Evolutionary conservation across 2,888 invertebrate species (phyloP).

Genomic region (Polymixis flavicincta): DNA sequence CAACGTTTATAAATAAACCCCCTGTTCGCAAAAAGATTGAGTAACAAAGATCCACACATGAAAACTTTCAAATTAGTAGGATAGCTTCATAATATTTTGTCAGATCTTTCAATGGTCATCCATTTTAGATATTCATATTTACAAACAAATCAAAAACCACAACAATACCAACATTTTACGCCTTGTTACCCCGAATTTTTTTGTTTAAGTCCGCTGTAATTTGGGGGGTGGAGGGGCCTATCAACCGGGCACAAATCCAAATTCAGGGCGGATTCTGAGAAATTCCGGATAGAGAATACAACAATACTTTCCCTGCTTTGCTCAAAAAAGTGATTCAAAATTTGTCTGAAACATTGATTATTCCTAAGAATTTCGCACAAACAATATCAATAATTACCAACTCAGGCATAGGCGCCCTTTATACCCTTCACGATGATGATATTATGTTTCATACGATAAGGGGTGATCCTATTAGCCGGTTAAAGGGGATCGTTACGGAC

Average conservation of each 20-base stretch:
- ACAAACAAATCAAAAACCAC: neutral
- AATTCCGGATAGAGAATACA: no score
- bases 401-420: neutral
- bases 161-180: no score
- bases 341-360: neutral
- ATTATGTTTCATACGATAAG: conserved; percentile 19
- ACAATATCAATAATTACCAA: neutral
- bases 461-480: neutral
- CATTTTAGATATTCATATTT: neutral
- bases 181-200: no score
- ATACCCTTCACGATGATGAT: neutral
- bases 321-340: neutral
- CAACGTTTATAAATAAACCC: no score
- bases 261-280: no score
- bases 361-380: neutral
- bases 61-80: no score
- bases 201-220: no score
- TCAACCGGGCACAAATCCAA: no score
- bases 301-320: no score
- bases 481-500: neutral
- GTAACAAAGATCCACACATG: no score
- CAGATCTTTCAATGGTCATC: neutral
- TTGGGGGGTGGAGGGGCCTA: no score
- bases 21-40: no score
- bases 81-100: neutral